phyloP scores from a whole-genome alignment of 2,888 invertebrate species.

The Sphaeridia pumilis region DNA sequence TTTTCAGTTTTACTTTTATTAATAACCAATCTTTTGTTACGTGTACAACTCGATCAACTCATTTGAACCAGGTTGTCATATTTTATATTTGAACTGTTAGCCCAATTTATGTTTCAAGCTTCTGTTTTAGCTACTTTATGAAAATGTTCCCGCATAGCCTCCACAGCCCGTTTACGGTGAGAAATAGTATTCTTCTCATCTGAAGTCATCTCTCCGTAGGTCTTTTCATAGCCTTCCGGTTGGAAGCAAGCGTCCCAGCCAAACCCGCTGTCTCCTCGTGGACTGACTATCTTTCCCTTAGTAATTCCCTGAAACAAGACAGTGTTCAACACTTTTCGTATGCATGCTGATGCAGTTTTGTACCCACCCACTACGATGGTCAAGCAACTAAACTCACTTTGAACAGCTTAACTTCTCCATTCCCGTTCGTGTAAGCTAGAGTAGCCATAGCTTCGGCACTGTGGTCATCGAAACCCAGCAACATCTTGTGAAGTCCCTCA shows the following conservation, averaged over 20 bases:
- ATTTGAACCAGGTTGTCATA: no score
- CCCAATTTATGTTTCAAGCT: no score
- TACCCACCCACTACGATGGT: no score
- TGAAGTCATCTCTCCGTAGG: slow-evolving; percentile 83
- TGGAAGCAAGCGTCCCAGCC: slow-evolving; percentile 98
- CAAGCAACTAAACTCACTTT: slow-evolving; percentile 36
- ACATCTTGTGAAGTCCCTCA: slow-evolving; percentile 62
- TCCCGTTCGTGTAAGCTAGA: slow-evolving; percentile 67
- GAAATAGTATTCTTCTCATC: slow-evolving; percentile 83
- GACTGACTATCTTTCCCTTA: slow-evolving; percentile 72
- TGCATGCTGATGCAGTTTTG: no score
- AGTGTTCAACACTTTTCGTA: no score
- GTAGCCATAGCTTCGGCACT: slow-evolving; percentile 85
- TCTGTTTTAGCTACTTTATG: no score
- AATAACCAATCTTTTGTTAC: no score
- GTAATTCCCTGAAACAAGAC: slow-evolving; percentile 81
- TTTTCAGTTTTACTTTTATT: no score
- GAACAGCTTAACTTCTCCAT: slow-evolving; percentile 41
- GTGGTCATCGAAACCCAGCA: slow-evolving; percentile 80
- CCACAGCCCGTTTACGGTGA: slow-evolving; percentile 73
- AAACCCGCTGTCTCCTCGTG: slow-evolving; percentile 74
- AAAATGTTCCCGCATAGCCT: slow-evolving; percentile 32
- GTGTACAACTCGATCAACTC: no score
- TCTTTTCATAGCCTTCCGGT: slow-evolving; percentile 62
- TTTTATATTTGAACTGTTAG: no score